Evolutionary conservation across 2,888 invertebrate genomes (phyloP), one percentile per base, ranked within the genome.

Genomic region (Oithona nana): DNA sequence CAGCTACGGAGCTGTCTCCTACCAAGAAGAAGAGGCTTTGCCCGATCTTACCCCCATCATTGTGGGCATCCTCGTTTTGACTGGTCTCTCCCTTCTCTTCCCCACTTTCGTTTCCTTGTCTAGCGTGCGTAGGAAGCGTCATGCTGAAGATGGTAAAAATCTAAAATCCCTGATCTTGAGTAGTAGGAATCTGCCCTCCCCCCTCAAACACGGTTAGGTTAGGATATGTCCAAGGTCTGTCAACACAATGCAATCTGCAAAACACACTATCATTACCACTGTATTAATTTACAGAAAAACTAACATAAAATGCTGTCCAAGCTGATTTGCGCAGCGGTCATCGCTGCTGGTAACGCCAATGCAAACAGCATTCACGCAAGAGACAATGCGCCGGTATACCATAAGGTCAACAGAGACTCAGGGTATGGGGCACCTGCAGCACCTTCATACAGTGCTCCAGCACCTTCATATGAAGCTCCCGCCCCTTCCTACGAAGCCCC

Each of bases 361-460:
- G 52, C 29, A 22, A 28, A 61, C 54, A 28, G n/a, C 29, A 49
- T 61, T 31, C n/a, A 54, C 22, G 31, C 20, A n/a, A 49, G 63
- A 56, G 58, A 63, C 26, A 31, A 52, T 29, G n/a, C n/a, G n/a
- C n/a, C n/a, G n/a, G 54, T 16, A 20, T 26, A 30, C 22, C 29
- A 26, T 28, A 56, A 63, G 20, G 52, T 39, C 13, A 49, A 60
- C 16, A 60, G 39, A 28, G 51, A 61, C 69, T 30, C 61, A 28
- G 49, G 61, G 2, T 67, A 65, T 30, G 65, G 64, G 39, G 65
- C 66, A 54, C 66, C 66, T 1, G 59, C 56, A 13, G 48, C 58
- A 13, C 39, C 58, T 16, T 28, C 57, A 50, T 67, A 64, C 64
- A 29, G n/a, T 28, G 54, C 61, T 26, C 61, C 61, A 20, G 61